Evolutionary conservation across 2,888 invertebrate species (phyloP).

Genomic region (Thysanoteuthis rhombus): DNA sequence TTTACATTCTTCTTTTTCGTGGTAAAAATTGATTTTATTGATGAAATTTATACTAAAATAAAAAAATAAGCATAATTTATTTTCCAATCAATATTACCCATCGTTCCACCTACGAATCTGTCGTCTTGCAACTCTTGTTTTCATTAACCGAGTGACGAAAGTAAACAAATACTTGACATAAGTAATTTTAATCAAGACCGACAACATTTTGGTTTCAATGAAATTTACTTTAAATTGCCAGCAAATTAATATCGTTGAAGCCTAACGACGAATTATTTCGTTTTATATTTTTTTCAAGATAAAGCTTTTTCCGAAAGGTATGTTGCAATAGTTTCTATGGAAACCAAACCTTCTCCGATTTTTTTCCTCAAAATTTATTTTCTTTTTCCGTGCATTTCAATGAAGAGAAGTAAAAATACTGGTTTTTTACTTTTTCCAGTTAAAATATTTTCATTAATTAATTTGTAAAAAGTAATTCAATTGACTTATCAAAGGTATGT

Average conservation of each 20-base stretch:
- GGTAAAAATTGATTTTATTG: not conserved
- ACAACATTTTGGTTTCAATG: not conserved
- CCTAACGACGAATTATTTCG: not conserved
- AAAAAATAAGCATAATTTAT: not conserved
- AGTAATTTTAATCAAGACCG: not conserved
- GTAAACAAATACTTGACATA: not conserved
- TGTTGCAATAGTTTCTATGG: constrained; percentile 23
- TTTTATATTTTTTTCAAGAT: not conserved
- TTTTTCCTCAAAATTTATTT: not conserved
- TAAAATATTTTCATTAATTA: no score
- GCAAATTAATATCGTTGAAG: not conserved
- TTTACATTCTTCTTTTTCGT: not conserved
- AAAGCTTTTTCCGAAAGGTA: not conserved
- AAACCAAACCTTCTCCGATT: not conserved
- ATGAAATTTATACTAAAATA: not conserved
- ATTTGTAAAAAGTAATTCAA: no score
- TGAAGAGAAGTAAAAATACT: no score
- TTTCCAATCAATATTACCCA: not conserved
- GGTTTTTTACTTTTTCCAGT: no score
- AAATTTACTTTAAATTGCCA: not conserved
- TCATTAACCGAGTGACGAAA: not conserved
- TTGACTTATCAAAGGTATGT: no score
- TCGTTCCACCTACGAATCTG: not conserved
- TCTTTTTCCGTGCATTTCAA: no score
- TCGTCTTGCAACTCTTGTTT: not conserved